Conservation (phyloP, 2,888 invertebrate genomes). For the Chymomyza fuscimana region DNA sequence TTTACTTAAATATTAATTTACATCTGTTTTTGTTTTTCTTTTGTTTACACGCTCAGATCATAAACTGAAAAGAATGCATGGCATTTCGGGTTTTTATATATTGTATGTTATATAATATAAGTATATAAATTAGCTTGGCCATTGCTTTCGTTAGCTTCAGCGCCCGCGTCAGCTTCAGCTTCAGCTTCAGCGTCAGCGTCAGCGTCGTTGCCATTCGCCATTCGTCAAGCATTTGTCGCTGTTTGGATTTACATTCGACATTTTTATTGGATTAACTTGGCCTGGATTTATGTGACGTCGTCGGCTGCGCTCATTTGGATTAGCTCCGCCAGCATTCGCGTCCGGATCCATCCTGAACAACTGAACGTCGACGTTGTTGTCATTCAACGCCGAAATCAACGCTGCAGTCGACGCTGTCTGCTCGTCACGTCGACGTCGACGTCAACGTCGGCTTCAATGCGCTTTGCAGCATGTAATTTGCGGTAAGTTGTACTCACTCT, state of each 20-base stretch:
- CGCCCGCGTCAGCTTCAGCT: not conserved
- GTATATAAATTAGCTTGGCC: slow-evolving; percentile 66
- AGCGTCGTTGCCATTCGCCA: slow-evolving; percentile 5
- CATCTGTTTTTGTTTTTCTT: not conserved
- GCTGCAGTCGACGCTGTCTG: not conserved
- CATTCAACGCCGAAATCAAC: slow-evolving; percentile 7
- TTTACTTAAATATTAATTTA: not conserved
- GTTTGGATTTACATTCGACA: slow-evolving; percentile 64
- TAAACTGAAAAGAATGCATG: slow-evolving; percentile 5
- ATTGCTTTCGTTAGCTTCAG: slow-evolving; percentile 12
- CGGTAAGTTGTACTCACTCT: slow-evolving; percentile 44
- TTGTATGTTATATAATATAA: not conserved
- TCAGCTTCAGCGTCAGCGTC: not conserved
- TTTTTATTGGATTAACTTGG: slow-evolving; percentile 70
- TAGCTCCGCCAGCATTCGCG: slow-evolving; percentile 62
- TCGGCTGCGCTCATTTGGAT: slow-evolving; percentile 29
- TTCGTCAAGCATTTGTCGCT: slow-evolving; percentile 67
- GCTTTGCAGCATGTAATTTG: slow-evolving; percentile 62
- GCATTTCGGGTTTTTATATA: not conserved
- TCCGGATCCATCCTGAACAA: slow-evolving; percentile 18
- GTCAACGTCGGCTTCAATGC: slow-evolving; percentile 23
- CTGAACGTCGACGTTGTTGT: not conserved
- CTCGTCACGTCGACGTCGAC: slow-evolving; percentile 20
- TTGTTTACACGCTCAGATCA: not conserved
- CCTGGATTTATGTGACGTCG: slow-evolving; percentile 57